A percentile compares a stretch with the other conserved stretches of the same genome.
Evolutionary conservation across 2,888 invertebrate species (phyloP).

Genomic region (Seira sanloemensis): DNA sequence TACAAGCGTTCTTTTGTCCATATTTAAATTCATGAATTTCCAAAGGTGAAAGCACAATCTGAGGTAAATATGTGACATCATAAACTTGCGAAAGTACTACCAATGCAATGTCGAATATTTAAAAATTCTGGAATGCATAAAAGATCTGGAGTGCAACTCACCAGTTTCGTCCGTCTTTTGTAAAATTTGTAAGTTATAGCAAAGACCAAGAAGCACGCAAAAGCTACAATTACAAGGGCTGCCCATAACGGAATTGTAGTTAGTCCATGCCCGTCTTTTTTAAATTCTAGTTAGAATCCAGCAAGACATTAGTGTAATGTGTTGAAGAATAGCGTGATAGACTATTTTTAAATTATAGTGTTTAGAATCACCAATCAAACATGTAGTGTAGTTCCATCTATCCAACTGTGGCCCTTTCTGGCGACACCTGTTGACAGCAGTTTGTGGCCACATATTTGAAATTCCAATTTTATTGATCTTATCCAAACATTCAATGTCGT

Average conservation of each 20-base stretch:
- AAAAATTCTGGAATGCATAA: too few relatives aligned
- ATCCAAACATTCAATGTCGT: constrained; percentile 42
- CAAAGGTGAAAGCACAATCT: constrained; percentile 21
- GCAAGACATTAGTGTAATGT: neutral
- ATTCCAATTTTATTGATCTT: neutral
- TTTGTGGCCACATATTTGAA: constrained; percentile 3
- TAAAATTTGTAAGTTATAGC: constrained; percentile 34
- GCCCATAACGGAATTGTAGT: constrained; percentile 40
- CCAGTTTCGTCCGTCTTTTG: constrained; percentile 18
- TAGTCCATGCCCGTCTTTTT: neutral
- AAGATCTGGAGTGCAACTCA: too few relatives aligned
- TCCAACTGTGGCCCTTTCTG: neutral
- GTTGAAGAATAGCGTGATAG: neutral
- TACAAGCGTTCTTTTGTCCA: neutral
- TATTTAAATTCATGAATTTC: constrained; percentile 49
- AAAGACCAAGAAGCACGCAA: constrained; percentile 31
- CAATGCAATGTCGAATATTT: too few relatives aligned
- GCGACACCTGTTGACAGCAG: neutral
- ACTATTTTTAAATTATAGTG: too few relatives aligned
- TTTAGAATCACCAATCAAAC: neutral
- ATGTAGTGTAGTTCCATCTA: constrained; percentile 17
- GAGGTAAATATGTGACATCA: neutral
- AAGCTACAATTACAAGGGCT: constrained; percentile 30
- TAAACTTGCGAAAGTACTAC: neutral
- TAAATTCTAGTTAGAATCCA: neutral